A percentile compares a stretch with the other conserved stretches of the same genome.
Conservation (phyloP, 2,888 invertebrate genomes). For the Drepana falcataria region DNA sequence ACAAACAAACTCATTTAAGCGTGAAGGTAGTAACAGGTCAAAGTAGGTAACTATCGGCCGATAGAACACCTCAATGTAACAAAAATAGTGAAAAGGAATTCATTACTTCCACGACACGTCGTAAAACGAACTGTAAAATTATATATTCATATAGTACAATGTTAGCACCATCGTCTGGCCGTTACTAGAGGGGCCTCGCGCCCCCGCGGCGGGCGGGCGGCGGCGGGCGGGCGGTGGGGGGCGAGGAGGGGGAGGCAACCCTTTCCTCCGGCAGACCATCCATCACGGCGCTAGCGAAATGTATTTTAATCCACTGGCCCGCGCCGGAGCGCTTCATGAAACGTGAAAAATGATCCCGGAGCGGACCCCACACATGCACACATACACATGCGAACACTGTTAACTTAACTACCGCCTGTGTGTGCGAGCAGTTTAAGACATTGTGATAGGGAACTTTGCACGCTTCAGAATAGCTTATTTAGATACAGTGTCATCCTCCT, state of each 20-base stretch:
- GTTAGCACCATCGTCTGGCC: slow-evolving; percentile 33
- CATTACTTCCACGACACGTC: neutral
- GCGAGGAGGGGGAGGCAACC: slow-evolving; percentile 41
- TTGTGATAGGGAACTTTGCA: slow-evolving; percentile 5
- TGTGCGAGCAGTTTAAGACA: slow-evolving; percentile 4
- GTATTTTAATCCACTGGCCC: slow-evolving; percentile 77
- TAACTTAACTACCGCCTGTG: neutral
- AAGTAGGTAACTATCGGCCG: too few species aligned
- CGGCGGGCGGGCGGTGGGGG: slow-evolving; percentile 11
- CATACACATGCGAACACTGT: slow-evolving; percentile 7
- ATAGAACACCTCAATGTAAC: too few species aligned
- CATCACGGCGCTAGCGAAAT: slow-evolving; percentile 71
- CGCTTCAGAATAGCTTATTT: neutral
- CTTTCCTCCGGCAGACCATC: slow-evolving; percentile 58
- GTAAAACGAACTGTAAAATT: slow-evolving; percentile 30
- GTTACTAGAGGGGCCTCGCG: slow-evolving; percentile 23
- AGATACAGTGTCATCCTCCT: neutral
- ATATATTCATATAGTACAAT: slow-evolving; percentile 46
- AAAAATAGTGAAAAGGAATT: too few species aligned
- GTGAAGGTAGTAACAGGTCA: too few species aligned
- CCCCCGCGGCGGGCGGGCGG: slow-evolving; percentile 6
- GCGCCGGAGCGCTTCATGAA: slow-evolving; percentile 70
- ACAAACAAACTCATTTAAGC: too few species aligned
- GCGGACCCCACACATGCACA: slow-evolving; percentile 28
- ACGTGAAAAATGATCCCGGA: slow-evolving; percentile 74